Conservation (phyloP, 2,888 invertebrate genomes). For the Drosophila kuntzei region DNA sequence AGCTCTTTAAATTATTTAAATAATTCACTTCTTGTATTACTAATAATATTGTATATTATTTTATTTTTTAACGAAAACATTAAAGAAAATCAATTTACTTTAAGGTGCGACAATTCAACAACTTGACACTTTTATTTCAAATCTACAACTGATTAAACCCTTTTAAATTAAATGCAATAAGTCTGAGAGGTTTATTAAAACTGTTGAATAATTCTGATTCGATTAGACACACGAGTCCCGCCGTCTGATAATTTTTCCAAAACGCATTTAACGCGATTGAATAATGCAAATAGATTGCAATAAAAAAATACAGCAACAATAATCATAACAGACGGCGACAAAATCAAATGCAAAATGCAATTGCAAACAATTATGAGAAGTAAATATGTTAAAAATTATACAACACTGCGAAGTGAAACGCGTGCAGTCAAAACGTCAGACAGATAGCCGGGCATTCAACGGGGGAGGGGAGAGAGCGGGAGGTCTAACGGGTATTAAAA, state of each 20-base stretch:
- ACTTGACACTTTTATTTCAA: constrained; percentile 9
- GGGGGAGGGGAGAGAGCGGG: background rate
- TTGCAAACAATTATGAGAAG: constrained; percentile 50
- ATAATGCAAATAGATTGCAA: constrained; percentile 24
- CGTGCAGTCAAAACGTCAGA: constrained; percentile 44
- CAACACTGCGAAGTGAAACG: constrained; percentile 31
- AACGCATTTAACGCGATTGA: constrained; percentile 50
- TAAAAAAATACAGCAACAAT: constrained; percentile 11
- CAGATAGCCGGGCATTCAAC: constrained; percentile 15
- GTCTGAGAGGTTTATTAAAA: background rate
- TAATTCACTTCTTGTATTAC: background rate
- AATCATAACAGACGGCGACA: constrained; percentile 31
- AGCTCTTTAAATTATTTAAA: background rate
- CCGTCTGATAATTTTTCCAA: constrained; percentile 20
- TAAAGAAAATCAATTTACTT: background rate
- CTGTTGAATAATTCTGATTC: constrained; percentile 16
- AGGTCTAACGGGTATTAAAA: constrained; percentile 19
- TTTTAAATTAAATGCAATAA: background rate
- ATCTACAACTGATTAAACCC: constrained; percentile 12
- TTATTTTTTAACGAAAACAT: background rate
- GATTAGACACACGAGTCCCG: constrained; percentile 19
- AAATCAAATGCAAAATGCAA: constrained; percentile 58
- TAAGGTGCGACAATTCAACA: background rate
- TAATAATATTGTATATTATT: background rate
- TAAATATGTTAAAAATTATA: constrained; percentile 46